Percentiles rank a stretch among this genome's conserved stretches.
phyloP scores from a whole-genome alignment of 1,140 invertebrate genomes.

The Adoxophyes honmai region DNA sequence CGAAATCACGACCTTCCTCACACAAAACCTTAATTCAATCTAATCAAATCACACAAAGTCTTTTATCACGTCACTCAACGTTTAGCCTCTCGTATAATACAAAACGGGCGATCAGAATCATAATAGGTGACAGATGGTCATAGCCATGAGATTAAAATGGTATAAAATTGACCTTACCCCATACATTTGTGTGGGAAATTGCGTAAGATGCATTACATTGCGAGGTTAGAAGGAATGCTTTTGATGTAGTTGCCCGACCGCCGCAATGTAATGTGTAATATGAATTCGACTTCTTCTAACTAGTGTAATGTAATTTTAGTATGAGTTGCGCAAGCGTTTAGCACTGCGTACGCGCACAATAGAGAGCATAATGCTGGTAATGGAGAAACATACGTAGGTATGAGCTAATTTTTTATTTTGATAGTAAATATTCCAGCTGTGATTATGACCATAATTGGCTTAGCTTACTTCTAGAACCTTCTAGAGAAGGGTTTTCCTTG shows the following conservation, averaged over 20 bases:
- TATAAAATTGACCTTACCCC: slow-evolving; percentile 14
- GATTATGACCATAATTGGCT: too few species aligned
- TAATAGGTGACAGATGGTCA: slow-evolving; percentile 31
- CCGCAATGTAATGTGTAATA: too few species aligned
- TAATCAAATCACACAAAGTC: slow-evolving; percentile 1
- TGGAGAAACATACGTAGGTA: not conserved
- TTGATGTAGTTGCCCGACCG: too few species aligned
- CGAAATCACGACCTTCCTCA: not conserved
- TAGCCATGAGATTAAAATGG: slow-evolving; percentile 22
- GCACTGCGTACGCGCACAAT: slow-evolving; percentile 5
- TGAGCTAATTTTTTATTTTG: too few species aligned
- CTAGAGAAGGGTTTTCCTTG: too few species aligned
- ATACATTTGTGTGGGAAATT: too few species aligned
- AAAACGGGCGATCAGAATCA: slow-evolving; percentile 20
- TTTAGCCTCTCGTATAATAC: not conserved
- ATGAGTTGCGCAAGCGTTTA: slow-evolving; percentile 8
- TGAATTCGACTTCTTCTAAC: too few species aligned
- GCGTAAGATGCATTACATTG: not conserved
- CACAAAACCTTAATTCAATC: slow-evolving; percentile 5
- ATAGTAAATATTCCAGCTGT: too few species aligned
- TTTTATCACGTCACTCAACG: slow-evolving; percentile 2
- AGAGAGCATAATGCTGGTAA: slow-evolving; percentile 3
- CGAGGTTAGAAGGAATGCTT: too few species aligned
- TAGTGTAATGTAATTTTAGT: too few species aligned
- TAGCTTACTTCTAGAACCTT: too few species aligned